A percentile compares a stretch with the other conserved stretches of the same genome.
phyloP scores from a whole-genome alignment of 2,113 vertebrate species.

The Piprites chloris region DNA sequence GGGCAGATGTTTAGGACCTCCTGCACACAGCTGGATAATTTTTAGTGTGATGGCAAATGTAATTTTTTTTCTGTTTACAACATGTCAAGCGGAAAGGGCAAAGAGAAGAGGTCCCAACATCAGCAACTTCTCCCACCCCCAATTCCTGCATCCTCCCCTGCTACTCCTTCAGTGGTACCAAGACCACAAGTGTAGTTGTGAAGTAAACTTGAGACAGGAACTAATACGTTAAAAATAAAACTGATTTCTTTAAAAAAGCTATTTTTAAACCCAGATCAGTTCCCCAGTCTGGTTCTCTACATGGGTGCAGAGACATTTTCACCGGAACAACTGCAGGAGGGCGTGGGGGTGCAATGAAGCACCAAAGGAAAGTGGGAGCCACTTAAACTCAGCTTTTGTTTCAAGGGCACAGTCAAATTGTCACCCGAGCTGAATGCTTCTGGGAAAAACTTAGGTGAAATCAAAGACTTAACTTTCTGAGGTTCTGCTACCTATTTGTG shows the following conservation, averaged over 20 bases:
- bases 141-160: background rate
- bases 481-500: background rate
- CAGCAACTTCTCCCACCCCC: background rate
- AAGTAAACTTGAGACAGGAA: constrained; percentile 26
- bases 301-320: background rate
- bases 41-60: background rate
- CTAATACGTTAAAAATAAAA: constrained; percentile 29
- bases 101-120: background rate
- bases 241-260: background rate
- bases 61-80: background rate
- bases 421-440: background rate
- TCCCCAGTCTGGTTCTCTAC: background rate
- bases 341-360: background rate
- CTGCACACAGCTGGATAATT: background rate
- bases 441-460: background rate
- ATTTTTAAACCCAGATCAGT: constrained; percentile 20
- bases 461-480: background rate
- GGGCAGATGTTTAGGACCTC: background rate
- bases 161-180: background rate
- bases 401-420: background rate
- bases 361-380: background rate
- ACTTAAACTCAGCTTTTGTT: background rate
- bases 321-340: constrained; percentile 19
- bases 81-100: background rate
- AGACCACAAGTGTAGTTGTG: rapidly evolving